Evolutionary conservation across 2,113 vertebrate species (phyloP).

Genomic region (Hypocryptadius cinnamomeus): DNA sequence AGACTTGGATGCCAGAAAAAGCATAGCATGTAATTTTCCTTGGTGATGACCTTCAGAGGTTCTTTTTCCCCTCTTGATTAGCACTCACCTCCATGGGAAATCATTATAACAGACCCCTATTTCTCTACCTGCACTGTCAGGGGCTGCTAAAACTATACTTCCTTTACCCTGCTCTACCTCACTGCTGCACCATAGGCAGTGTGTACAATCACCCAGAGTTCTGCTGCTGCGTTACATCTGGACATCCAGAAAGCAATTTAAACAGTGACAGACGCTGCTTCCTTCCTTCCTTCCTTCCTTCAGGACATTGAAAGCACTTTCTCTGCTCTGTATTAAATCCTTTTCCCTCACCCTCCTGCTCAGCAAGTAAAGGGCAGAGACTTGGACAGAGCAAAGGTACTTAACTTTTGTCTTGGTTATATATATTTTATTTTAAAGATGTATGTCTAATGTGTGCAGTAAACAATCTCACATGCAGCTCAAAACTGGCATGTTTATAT

Average conservation of each 20-base stretch:
- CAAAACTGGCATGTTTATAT: not conserved
- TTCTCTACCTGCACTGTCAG: constrained; percentile 11
- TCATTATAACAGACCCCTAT: constrained; percentile 25
- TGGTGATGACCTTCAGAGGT: not conserved
- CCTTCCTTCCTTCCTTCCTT: not conserved
- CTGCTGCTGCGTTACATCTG: not conserved
- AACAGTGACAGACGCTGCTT: not conserved
- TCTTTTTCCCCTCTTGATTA: not conserved
- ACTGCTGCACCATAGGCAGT: not conserved
- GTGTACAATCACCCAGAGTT: not conserved
- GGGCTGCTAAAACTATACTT: not conserved
- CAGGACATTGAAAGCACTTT: not conserved
- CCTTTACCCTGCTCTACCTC: not conserved
- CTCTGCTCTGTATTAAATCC: not conserved
- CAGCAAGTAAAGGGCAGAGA: not conserved
- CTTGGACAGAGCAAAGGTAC: not conserved
- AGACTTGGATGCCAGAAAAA: not conserved
- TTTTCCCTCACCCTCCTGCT: not conserved
- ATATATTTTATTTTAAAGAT: not conserved
- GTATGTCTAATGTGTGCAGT: not conserved
- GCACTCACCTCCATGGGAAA: not conserved
- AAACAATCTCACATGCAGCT: not conserved
- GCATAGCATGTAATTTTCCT: not conserved
- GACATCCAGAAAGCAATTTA: not conserved
- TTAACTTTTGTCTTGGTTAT: not conserved